phyloP scores from a whole-genome alignment of 2,113 vertebrate species.

The Papio anubis region DNA sequence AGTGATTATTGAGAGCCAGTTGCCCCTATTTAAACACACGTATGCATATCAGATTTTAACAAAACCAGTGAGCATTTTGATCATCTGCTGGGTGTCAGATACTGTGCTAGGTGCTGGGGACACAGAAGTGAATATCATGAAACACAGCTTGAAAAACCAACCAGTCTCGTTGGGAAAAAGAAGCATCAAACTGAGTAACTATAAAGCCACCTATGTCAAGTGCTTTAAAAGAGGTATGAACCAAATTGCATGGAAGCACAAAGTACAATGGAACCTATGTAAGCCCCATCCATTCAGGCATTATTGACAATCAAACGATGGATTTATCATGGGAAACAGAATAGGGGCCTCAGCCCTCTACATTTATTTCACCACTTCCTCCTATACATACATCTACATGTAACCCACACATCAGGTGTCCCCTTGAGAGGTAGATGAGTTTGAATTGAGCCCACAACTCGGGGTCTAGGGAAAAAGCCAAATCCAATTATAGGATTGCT shows the following conservation, averaged over 20 bases:
- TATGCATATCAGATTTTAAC: background rate
- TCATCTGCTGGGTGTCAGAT: background rate
- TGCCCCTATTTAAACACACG: background rate
- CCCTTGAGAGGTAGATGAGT: background rate
- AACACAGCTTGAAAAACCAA: background rate
- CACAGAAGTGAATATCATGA: background rate
- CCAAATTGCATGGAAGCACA: background rate
- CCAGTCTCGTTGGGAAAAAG: background rate
- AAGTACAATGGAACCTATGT: no score
- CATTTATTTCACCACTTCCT: background rate
- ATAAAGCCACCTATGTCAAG: background rate
- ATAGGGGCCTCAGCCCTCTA: fast-evolving
- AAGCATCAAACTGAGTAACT: background rate
- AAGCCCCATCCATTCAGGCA: background rate
- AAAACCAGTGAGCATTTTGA: background rate
- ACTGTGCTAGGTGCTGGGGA: background rate
- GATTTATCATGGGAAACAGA: background rate
- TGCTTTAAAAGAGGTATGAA: background rate
- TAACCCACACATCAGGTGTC: no score
- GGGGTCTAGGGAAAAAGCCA: background rate
- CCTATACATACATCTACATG: no score
- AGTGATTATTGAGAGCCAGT: background rate
- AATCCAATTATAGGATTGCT: no score
- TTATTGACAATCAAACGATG: background rate
- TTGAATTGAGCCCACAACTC: background rate